phyloP scores from a whole-genome alignment of 2,113 vertebrate genomes.

The Epinephelus lanceolatus region DNA sequence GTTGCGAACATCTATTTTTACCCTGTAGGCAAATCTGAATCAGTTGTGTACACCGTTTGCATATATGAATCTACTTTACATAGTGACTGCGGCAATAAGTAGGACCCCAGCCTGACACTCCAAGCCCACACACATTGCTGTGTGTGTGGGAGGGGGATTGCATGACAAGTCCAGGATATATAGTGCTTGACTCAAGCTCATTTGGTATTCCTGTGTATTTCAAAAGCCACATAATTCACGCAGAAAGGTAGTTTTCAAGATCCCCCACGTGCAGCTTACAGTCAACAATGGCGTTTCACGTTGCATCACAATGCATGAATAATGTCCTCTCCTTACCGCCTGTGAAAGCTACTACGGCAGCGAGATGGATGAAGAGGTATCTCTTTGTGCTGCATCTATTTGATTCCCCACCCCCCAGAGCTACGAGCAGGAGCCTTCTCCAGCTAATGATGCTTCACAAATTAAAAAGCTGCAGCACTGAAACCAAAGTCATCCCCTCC shows the following conservation, averaged over 20 bases:
- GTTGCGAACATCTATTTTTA: conserved; percentile 52
- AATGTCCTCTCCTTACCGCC: conserved; percentile 36
- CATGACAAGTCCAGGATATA: conserved; percentile 69
- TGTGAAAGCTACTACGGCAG: conserved; percentile 45
- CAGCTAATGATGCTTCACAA: conserved; percentile 80
- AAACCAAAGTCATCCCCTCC: conserved; percentile 65
- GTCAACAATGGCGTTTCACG: conserved; percentile 11
- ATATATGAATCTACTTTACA: conserved; percentile 69
- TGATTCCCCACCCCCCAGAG: conserved; percentile 59
- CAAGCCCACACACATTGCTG: conserved; percentile 70
- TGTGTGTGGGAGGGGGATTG: conserved; percentile 67
- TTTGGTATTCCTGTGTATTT: conserved; percentile 55
- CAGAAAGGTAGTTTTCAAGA: conserved; percentile 36
- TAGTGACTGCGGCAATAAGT: conserved; percentile 64
- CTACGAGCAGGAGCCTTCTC: conserved; percentile 64
- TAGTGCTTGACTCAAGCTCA: conserved; percentile 57
- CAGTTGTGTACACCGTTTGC: conserved; percentile 59
- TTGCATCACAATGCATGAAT: conserved; percentile 47
- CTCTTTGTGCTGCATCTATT: conserved; percentile 55
- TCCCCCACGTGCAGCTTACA: conserved; percentile 15
- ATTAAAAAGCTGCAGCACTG: conserved; percentile 80
- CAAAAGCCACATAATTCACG: conserved; percentile 57
- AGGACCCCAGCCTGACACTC: conserved; percentile 67
- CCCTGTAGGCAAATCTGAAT: conserved; percentile 47
- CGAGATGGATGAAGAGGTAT: conserved; percentile 62